Evolutionary conservation across 2,888 invertebrate genomes (phyloP).

Genomic region (Sepiola atlantica): DNA sequence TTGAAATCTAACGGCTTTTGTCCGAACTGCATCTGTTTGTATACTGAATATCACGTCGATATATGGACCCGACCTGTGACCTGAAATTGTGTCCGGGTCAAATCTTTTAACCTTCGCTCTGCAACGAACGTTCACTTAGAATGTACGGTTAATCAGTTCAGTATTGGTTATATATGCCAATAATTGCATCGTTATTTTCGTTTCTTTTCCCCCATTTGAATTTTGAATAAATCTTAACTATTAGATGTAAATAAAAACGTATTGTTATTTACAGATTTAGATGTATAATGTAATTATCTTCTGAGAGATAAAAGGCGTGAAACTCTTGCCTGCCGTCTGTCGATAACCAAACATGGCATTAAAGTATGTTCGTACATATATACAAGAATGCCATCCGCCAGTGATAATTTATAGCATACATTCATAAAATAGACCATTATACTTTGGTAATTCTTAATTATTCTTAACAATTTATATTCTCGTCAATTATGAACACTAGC

Average conservation of each 20-base stretch:
- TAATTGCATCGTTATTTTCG: not conserved
- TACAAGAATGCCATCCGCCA: no score
- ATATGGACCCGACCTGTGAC: not conserved
- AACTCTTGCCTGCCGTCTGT: no score
- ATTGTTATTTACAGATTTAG: no score
- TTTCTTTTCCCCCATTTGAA: not conserved
- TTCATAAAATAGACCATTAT: no score
- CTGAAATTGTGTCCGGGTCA: not conserved
- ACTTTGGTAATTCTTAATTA: no score
- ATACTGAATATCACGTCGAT: not conserved
- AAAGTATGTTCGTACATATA: no score
- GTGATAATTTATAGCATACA: no score
- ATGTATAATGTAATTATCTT: no score
- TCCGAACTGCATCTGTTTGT: not conserved
- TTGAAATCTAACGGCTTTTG: not conserved
- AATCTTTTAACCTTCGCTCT: not conserved
- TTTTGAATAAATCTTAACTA: not conserved
- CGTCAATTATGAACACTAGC: no score
- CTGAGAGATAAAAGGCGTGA: no score
- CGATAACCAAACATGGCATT: no score
- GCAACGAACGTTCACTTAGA: not conserved
- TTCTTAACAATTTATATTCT: no score
- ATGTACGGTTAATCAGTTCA: not conserved
- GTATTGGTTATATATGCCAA: not conserved
- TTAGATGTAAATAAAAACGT: not conserved